Conservation (phyloP, 2,113 vertebrate genomes). For the Ciconia maguari region DNA sequence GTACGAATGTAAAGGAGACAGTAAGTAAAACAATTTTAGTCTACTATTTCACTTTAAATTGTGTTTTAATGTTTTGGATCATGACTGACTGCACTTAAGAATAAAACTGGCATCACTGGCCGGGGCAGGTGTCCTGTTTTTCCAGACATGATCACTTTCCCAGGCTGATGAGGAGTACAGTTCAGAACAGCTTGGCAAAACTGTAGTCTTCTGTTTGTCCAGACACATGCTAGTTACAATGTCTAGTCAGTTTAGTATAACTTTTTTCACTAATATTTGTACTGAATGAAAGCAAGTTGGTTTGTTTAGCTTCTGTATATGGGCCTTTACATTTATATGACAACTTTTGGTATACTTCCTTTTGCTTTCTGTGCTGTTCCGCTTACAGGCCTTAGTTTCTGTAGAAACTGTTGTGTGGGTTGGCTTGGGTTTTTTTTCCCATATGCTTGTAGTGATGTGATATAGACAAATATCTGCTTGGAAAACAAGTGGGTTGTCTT, state of each 20-base stretch:
- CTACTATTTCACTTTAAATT: neutral
- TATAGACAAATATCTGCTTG: neutral
- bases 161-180: neutral
- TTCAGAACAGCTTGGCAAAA: neutral
- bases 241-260: neutral
- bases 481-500: neutral
- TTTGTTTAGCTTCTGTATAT: neutral
- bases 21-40: conserved; percentile 71
- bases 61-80: neutral
- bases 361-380: neutral
- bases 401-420: neutral
- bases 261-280: neutral
- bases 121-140: neutral
- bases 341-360: neutral
- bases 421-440: neutral
- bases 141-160: neutral
- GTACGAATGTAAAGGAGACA: conserved; percentile 85
- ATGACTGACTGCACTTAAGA: neutral
- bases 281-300: neutral
- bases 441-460: neutral
- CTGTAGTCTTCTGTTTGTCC: neutral
- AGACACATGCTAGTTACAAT: neutral
- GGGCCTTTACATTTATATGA: neutral
- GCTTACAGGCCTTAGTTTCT: neutral
- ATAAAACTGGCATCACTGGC: neutral